Percentiles rank a stretch among this genome's conserved stretches.
These are phyloP conservation scores for Euborellia annulipes DNA, from an alignment of 1,140 invertebrate species.

Conservation along the genomic window DNA sequence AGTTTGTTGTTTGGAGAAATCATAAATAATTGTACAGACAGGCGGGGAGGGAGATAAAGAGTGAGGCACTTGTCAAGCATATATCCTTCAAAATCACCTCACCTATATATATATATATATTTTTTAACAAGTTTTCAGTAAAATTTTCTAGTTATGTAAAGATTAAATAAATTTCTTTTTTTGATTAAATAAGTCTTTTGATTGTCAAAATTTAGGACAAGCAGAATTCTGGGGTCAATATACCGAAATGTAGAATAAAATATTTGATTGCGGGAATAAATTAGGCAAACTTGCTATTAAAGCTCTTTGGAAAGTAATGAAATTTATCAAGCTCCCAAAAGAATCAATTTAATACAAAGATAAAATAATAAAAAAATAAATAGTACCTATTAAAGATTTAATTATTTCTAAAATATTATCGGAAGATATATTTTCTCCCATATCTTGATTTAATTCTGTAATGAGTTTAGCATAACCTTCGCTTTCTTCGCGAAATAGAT, in stretches of 20 bases:
- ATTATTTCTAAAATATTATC: slow-evolving; percentile 64
- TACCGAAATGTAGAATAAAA: background rate
- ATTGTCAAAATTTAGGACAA: too few species aligned
- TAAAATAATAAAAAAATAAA: slow-evolving; percentile 8
- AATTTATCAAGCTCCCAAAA: slow-evolving; percentile 2
- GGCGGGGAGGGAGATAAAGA: too few species aligned
- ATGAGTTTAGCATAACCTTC: slow-evolving; percentile 98
- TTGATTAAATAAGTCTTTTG: too few species aligned
- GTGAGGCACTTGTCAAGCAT: too few species aligned
- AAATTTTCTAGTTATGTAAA: too few species aligned
- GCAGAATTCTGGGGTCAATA: too few species aligned
- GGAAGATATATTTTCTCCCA: slow-evolving; percentile 41
- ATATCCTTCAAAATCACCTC: too few species aligned
- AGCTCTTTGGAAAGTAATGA: slow-evolving; percentile 1
- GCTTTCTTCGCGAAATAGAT: slow-evolving; percentile 94
- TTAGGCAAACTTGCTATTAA: background rate
- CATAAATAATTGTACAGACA: too few species aligned
- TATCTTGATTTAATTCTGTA: slow-evolving; percentile 85
- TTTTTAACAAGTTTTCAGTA: too few species aligned
- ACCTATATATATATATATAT: too few species aligned
- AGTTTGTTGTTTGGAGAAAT: too few species aligned
- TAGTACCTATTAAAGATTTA: slow-evolving; percentile 78
- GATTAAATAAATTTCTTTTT: too few species aligned
- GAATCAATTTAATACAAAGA: slow-evolving; percentile 10
- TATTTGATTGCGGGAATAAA: background rate